Evolutionary conservation across 2,888 invertebrate species (phyloP).

Genomic region (Octonoba sinensis): DNA sequence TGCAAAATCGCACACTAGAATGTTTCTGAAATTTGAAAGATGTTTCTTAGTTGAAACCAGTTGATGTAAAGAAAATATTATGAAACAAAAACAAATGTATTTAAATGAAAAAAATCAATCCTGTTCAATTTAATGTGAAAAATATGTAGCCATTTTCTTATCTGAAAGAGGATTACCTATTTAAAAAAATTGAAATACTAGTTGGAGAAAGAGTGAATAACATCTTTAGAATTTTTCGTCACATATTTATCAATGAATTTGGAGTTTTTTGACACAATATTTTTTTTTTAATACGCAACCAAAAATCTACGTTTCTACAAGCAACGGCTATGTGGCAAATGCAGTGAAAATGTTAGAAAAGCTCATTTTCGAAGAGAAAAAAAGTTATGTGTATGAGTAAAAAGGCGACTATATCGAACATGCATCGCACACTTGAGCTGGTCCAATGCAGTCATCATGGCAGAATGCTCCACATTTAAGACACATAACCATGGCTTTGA

Average conservation of each 20-base stretch:
- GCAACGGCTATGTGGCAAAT: slow-evolving; percentile 31
- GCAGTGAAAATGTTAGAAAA: slow-evolving; percentile 13
- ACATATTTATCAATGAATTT: slow-evolving; percentile 43
- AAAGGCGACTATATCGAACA: slow-evolving; percentile 63
- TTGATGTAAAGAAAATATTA: too few relatives aligned
- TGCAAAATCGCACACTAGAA: too few relatives aligned
- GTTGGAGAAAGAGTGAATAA: slow-evolving; percentile 46
- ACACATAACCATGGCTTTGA: slow-evolving; percentile 96
- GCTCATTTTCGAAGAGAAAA: slow-evolving; percentile 21
- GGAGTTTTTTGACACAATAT: slow-evolving; percentile 32
- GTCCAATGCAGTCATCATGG: slow-evolving; percentile 95
- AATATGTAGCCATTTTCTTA: too few relatives aligned
- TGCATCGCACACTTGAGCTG: slow-evolving; percentile 82
- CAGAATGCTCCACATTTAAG: slow-evolving; percentile 97
- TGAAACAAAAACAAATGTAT: too few relatives aligned
- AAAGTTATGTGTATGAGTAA: slow-evolving; percentile 5
- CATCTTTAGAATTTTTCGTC: slow-evolving; percentile 26
- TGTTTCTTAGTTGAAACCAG: too few relatives aligned
- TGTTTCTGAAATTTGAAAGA: too few relatives aligned
- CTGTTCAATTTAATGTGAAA: too few relatives aligned
- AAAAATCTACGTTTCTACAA: slow-evolving; percentile 43
- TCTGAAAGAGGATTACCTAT: too few relatives aligned
- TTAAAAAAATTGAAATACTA: too few relatives aligned
- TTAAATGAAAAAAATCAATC: too few relatives aligned
- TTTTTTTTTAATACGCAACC: slow-evolving; percentile 12